A percentile compares a stretch with the other conserved stretches of the same genome.
Evolutionary conservation across 2,888 invertebrate species (phyloP).

Genomic region (Agrotis exclamationis): DNA sequence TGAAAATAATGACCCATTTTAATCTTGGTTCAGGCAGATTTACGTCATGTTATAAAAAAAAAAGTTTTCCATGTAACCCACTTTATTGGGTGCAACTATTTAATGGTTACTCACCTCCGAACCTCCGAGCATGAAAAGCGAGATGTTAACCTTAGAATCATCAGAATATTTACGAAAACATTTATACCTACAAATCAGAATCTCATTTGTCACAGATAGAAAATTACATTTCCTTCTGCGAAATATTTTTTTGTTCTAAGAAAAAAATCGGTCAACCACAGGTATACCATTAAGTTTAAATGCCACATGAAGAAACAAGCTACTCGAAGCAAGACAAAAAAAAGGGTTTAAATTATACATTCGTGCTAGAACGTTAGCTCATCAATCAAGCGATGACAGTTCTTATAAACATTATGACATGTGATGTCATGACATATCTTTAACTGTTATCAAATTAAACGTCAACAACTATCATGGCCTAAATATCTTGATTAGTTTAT

Average conservation of each 20-base stretch:
- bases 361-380: neutral
- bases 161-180: conserved; percentile 1
- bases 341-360: neutral
- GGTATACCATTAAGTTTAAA: neutral
- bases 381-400: conserved; percentile 22
- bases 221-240: conserved; percentile 1
- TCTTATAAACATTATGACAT: conserved; percentile 32
- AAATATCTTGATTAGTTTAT: conserved; percentile 48
- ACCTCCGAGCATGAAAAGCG: too few relatives aligned
- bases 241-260: conserved; percentile 21
- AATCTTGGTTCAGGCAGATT: too few relatives aligned
- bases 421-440: conserved; percentile 21
- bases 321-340: neutral
- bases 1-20: too few relatives aligned
- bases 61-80: too few relatives aligned
- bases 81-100: too few relatives aligned
- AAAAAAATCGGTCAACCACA: conserved; percentile 18
- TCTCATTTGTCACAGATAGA: conserved; percentile 11
- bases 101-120: too few relatives aligned
- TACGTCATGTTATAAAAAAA: too few relatives aligned
- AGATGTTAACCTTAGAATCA: neutral
- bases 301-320: neutral
- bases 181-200: conserved; percentile 1
- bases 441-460: conserved; percentile 37
- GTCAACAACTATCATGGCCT: conserved; percentile 17